Percentiles rank a stretch among this genome's conserved stretches.
Evolutionary conservation across 2,797 vertebrate species (phyloP).

Genomic region (Periophthalmus magnuspinnatus): DNA sequence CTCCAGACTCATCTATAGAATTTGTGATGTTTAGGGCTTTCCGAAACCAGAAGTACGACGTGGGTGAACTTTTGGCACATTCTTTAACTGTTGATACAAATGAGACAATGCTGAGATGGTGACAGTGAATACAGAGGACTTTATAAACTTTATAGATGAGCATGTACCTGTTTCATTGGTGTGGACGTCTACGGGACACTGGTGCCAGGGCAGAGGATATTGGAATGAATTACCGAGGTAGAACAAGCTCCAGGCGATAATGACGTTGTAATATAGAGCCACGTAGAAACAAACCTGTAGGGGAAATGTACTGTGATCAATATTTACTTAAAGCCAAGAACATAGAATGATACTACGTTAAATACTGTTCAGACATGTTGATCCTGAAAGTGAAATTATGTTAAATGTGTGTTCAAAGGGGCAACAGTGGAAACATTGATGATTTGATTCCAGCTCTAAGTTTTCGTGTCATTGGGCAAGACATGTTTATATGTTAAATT

Average conservation of each 20-base stretch:
- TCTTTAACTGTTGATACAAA: slow-evolving; percentile 69
- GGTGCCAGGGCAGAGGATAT: slow-evolving; percentile 77
- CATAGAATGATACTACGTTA: background rate
- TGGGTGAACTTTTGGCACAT: slow-evolving; percentile 77
- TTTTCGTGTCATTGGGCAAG: too few species aligned
- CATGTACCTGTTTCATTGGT: slow-evolving; percentile 75
- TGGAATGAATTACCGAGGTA: slow-evolving; percentile 86
- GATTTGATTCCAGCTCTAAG: too few species aligned
- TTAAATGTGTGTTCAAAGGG: too few species aligned
- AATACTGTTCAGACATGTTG: too few species aligned
- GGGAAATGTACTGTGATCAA: slow-evolving; percentile 16
- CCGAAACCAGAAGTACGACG: slow-evolving; percentile 86
- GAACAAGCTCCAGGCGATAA: slow-evolving; percentile 87
- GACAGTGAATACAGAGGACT: background rate
- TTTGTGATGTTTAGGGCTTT: slow-evolving; percentile 81
- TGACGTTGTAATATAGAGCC: slow-evolving; percentile 86
- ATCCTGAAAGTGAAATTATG: too few species aligned
- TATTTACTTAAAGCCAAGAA: background rate
- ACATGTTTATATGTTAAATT: too few species aligned
- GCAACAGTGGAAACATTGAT: too few species aligned
- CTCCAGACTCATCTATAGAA: slow-evolving; percentile 77
- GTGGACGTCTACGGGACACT: slow-evolving; percentile 70
- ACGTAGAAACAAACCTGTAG: slow-evolving; percentile 85
- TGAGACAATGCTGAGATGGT: slow-evolving; percentile 17
- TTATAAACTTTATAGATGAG: background rate